Conservation (phyloP, 2,888 invertebrate species). For the Agapostemon virescens region DNA sequence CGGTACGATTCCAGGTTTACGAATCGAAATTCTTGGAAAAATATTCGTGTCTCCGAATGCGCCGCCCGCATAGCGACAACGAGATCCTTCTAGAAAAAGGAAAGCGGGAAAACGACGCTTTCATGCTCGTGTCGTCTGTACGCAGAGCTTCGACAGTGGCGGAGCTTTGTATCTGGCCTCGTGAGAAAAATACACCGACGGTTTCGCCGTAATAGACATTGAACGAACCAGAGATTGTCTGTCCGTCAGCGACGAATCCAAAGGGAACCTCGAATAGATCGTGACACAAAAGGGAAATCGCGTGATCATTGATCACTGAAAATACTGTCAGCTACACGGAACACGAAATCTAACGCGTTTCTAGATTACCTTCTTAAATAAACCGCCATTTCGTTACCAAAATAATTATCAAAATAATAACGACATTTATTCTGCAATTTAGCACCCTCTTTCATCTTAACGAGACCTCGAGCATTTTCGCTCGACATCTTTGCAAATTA, state of each 20-base stretch:
- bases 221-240: slow-evolving; percentile 52
- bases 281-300: slow-evolving; percentile 26
- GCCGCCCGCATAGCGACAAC: background rate
- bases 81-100: slow-evolving; percentile 18
- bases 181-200: slow-evolving; percentile 63
- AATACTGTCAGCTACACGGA: background rate
- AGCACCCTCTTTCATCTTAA: too few relatives aligned
- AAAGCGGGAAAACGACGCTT: slow-evolving; percentile 26
- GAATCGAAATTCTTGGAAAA: slow-evolving; percentile 7
- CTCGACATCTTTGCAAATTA: too few relatives aligned
- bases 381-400: background rate
- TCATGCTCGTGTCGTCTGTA: slow-evolving; percentile 36
- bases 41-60: background rate
- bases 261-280: slow-evolving; percentile 36
- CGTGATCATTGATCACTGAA: slow-evolving; percentile 8
- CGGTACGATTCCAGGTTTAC: background rate
- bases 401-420: too few relatives aligned
- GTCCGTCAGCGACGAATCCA: slow-evolving; percentile 54
- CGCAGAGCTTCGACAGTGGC: slow-evolving; percentile 39
- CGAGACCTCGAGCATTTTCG: too few relatives aligned
- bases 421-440: background rate
- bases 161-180: slow-evolving; percentile 41
- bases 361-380: background rate
- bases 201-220: slow-evolving; percentile 67
- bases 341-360: background rate